Evolutionary conservation across 2,797 vertebrate species (phyloP).

Genomic region (Mus minutoides): DNA sequence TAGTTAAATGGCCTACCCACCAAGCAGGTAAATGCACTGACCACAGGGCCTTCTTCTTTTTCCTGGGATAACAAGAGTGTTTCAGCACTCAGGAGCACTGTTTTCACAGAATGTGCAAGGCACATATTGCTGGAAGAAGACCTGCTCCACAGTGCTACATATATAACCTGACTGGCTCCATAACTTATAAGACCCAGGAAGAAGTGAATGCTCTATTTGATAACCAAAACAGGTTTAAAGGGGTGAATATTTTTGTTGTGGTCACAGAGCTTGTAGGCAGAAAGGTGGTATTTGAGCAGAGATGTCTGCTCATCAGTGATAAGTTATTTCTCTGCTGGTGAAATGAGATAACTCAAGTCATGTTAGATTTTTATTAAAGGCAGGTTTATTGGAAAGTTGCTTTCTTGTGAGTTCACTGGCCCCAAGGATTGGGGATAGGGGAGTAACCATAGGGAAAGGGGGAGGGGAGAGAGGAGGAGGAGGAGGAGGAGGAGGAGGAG

Average conservation of each 20-base stretch:
- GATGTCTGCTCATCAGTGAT: background rate
- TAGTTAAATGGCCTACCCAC: background rate
- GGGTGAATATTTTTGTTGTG: background rate
- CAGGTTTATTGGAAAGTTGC: background rate
- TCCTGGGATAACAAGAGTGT: too few relatives aligned
- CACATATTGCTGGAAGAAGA: fast-evolving
- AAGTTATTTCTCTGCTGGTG: background rate
- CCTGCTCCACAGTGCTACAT: background rate
- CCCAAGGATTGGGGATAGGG: background rate
- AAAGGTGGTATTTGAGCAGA: background rate
- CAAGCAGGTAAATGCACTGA: background rate
- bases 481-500: fast-evolving
- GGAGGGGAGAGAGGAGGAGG: background rate
- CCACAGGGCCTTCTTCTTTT: background rate
- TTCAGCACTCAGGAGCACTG: background rate
- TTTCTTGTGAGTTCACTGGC: background rate
- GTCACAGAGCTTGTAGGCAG: background rate
- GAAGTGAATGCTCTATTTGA: background rate
- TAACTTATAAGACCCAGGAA: background rate
- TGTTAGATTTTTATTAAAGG: background rate
- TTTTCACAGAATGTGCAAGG: background rate
- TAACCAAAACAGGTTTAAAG: background rate
- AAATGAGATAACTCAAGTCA: background rate
- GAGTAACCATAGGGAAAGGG: background rate
- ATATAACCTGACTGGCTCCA: background rate